These are phyloP conservation scores for Piaya cayana DNA, from an alignment of 2,113 vertebrate species.

Conservation along the genomic window DNA sequence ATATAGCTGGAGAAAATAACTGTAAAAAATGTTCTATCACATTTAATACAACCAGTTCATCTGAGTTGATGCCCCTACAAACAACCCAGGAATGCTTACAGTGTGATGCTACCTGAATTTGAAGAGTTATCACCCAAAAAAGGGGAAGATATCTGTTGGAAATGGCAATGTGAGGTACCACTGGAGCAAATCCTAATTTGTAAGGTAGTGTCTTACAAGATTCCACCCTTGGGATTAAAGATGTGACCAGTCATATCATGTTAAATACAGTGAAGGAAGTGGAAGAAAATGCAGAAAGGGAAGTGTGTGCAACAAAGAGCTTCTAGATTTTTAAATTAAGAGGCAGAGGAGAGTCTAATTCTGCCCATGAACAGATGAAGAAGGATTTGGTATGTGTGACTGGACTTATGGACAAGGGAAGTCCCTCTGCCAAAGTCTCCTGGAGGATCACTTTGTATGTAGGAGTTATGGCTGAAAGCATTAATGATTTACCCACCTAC, in stretches of 20 bases:
- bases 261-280: background rate
- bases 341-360: background rate
- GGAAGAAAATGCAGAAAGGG: background rate
- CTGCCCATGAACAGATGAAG: background rate
- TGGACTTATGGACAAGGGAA: background rate
- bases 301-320: background rate
- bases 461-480: background rate
- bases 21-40: background rate
- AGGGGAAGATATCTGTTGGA: background rate
- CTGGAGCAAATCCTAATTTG: background rate
- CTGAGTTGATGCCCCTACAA: background rate
- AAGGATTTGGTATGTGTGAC: background rate
- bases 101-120: background rate
- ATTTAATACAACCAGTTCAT: background rate
- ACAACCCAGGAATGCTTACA: background rate
- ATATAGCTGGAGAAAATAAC: background rate
- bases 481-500: background rate
- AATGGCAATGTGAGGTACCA: background rate
- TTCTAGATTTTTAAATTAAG: background rate
- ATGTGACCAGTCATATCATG: background rate
- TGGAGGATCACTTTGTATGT: background rate
- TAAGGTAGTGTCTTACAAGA: background rate
- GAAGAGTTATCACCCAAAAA: constrained; percentile 1
- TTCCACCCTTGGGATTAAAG: background rate
- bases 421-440: background rate